Conservation (phyloP, 2,113 vertebrate species). For the Ursus arctos region DNA sequence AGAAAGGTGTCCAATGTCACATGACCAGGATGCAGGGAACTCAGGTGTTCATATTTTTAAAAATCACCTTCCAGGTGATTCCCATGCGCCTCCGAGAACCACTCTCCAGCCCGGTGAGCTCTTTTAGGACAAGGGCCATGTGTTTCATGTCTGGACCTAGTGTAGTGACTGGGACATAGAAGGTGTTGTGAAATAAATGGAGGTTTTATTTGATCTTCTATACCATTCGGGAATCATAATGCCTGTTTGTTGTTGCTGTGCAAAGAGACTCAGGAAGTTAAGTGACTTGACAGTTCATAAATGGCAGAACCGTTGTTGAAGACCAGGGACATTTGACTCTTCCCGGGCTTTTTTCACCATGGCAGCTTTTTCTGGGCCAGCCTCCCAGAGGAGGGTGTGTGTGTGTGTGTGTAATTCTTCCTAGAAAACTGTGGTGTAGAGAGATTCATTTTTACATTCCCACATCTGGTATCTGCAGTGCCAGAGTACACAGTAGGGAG, state of each 20-base stretch:
- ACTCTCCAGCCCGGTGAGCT: background rate
- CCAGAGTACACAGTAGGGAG: background rate
- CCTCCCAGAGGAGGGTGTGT: background rate
- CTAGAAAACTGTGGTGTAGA: background rate
- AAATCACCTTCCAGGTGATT: background rate
- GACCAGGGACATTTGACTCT: background rate
- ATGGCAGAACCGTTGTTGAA: background rate
- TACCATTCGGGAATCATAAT: background rate
- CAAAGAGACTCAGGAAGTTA: background rate
- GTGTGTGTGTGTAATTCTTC: background rate
- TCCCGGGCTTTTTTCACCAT: background rate
- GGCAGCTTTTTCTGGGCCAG: background rate
- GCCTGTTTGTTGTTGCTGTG: background rate
- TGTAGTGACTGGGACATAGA: background rate
- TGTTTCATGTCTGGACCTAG: background rate
- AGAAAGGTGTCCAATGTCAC: background rate
- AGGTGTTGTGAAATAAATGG: background rate
- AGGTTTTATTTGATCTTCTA: background rate
- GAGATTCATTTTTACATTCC: background rate
- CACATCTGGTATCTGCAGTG: background rate
- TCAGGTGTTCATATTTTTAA: background rate
- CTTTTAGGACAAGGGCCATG: background rate
- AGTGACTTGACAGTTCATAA: background rate
- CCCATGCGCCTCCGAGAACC: background rate
- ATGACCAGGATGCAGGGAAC: background rate